These are phyloP conservation scores for Melanostoma mellinum DNA, from an alignment of 2,888 invertebrate genomes.

Conservation along the genomic window DNA sequence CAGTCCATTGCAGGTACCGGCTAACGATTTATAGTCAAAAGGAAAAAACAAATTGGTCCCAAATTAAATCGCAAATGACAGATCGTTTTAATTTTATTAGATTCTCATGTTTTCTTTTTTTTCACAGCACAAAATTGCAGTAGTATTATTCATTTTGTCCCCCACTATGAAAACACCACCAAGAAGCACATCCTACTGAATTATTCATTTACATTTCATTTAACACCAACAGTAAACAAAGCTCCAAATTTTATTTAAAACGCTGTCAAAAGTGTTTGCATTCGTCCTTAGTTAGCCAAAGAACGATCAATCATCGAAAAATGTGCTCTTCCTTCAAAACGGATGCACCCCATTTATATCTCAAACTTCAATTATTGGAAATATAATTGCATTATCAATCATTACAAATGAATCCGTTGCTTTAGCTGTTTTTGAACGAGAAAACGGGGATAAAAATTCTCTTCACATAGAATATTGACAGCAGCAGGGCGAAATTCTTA, in stretches of 20 bases:
- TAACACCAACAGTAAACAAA: constrained; percentile 19
- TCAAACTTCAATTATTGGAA: constrained; percentile 69
- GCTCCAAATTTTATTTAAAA: constrained; percentile 9
- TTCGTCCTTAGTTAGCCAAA: not conserved
- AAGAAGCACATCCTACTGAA: constrained; percentile 13
- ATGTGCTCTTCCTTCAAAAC: constrained; percentile 26
- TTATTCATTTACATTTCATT: constrained; percentile 33
- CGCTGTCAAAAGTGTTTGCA: not conserved
- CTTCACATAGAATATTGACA: constrained; percentile 40
- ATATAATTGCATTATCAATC: constrained; percentile 72
- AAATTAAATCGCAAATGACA: too few relatives aligned
- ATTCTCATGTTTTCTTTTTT: not conserved
- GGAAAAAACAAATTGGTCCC: too few relatives aligned
- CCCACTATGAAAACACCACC: constrained; percentile 13
- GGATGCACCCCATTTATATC: constrained; percentile 63
- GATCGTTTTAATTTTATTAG: too few relatives aligned
- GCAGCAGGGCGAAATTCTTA: constrained; percentile 19
- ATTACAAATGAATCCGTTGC: constrained; percentile 57
- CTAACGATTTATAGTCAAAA: too few relatives aligned
- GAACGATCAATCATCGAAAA: constrained; percentile 51
- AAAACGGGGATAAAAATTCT: constrained; percentile 21
- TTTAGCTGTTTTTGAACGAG: not conserved
- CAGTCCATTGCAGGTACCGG: too few relatives aligned
- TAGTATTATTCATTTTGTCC: constrained; percentile 7
- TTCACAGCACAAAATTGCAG: not conserved